Conservation (phyloP, 2,888 invertebrate species). For the Tuberolachnus salignus region DNA sequence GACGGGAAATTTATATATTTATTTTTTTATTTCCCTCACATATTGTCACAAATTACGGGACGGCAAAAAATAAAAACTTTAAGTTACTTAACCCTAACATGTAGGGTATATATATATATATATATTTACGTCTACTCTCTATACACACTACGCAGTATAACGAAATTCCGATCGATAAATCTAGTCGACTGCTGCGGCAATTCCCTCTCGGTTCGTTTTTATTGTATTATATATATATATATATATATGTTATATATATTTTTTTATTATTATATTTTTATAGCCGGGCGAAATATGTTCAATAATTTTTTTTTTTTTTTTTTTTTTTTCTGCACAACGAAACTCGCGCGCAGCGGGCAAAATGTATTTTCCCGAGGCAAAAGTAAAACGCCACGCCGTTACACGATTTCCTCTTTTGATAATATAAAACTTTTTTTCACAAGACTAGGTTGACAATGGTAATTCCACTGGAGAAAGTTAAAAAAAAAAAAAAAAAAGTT, state of each 20-base stretch:
- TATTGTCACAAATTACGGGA: constrained; percentile 40
- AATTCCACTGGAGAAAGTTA: constrained; percentile 38
- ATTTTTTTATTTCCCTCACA: constrained; percentile 37
- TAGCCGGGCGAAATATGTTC: constrained; percentile 40
- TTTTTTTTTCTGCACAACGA: constrained; percentile 37
- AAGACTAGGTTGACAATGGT: constrained; percentile 47
- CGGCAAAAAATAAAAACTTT: neutral
- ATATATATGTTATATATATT: neutral
- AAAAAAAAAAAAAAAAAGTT: constrained; percentile 46
- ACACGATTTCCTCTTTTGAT: constrained; percentile 46
- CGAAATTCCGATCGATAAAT: constrained; percentile 41
- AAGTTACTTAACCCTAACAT: constrained; percentile 42
- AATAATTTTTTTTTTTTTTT: no score
- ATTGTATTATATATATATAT: constrained; percentile 24
- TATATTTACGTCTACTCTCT: neutral
- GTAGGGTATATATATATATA: neutral
- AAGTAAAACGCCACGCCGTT: constrained; percentile 39
- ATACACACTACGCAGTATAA: neutral
- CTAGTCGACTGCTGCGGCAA: constrained; percentile 12
- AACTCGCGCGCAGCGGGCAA: constrained; percentile 7
- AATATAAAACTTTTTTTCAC: constrained; percentile 46
- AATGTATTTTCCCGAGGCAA: constrained; percentile 25
- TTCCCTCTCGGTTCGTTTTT: constrained; percentile 38
- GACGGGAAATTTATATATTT: constrained; percentile 25
- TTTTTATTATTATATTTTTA: constrained; percentile 47